Base-by-base conservation (phyloP, 1,140 invertebrate species). In the Aradophagus sp. region DNA sequence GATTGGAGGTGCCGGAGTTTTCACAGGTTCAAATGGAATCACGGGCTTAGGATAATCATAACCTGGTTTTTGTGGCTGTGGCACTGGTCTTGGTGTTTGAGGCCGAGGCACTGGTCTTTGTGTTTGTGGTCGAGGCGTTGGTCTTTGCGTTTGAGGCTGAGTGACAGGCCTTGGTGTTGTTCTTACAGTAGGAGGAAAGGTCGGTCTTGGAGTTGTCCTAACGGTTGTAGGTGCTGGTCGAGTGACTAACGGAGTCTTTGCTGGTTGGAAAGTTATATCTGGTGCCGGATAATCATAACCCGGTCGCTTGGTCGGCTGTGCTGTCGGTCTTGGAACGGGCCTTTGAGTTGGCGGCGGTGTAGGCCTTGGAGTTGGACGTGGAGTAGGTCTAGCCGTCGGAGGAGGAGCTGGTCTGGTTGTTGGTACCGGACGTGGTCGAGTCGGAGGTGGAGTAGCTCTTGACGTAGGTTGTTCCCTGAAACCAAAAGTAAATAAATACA, bases 101-200 rank as follows among this genome's bases (percentile, higher is more conserved):
- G n/a, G n/a, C n/a, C n/a, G n/a, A n/a, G 20, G 4, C 20, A 23
- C 8, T 8, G 20, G 20, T 23, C 4, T 23, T 23, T 4, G 20
- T 23, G 20, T 4, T 23, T 23, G 20, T 45, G 55, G 42, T 20
- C 41, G 19, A 32, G 39, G 16, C 5, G 52, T 38, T 11, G 36
- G 65, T 15, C 12, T 3, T 20, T 27, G 26, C 14, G 20, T 4
- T 23, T 23, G 20, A 42, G 55, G 42, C 19, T 35, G 19, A 32
- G 39, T 11, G 1, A 39, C 32, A 8, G 36, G 65, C 12, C 12
- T 3, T 20, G 31, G 26, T 6, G 45, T 41, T 19, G 69, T 15
- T 10, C 48, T 58, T 7, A 32, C 20, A 14, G 36, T 44, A 26
- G 82, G 80, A 12, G 77, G 42, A 1, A 27, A 35, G 0, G 56